Evolutionary conservation across 2,797 vertebrate genomes (phyloP).

Genomic region (Anolis apletophallus): DNA sequence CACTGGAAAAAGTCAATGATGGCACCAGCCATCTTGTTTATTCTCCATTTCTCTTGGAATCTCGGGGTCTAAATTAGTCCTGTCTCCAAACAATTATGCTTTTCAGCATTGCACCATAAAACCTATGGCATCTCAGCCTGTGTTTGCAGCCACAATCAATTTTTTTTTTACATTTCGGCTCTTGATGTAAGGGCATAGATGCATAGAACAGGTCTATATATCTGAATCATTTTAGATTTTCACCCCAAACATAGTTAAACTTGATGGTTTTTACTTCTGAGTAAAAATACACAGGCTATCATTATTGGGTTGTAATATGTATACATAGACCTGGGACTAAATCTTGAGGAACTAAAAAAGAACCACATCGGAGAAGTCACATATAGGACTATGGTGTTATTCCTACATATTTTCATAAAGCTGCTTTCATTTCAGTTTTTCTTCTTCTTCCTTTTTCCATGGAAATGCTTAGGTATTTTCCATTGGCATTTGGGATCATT

Average conservation of each 20-base stretch:
- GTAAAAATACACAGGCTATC: background rate
- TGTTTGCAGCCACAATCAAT: background rate
- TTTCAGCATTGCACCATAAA: background rate
- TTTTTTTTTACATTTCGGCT: background rate
- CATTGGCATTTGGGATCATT: too few species aligned
- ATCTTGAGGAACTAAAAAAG: too few species aligned
- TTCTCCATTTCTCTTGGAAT: slow-evolving; percentile 25
- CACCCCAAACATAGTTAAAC: background rate
- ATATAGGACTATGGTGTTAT: too few species aligned
- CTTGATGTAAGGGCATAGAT: background rate
- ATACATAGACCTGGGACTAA: too few species aligned
- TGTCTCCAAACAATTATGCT: slow-evolving; percentile 13
- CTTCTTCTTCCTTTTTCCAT: too few species aligned
- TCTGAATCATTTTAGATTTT: background rate
- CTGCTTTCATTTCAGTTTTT: too few species aligned
- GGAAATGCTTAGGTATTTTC: too few species aligned
- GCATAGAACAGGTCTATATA: background rate
- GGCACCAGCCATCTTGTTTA: slow-evolving; percentile 43
- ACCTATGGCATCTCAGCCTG: background rate
- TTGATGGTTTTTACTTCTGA: background rate
- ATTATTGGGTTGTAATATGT: too few species aligned
- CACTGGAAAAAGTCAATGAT: slow-evolving; percentile 49
- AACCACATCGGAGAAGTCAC: too few species aligned
- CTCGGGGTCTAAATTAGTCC: slow-evolving; percentile 34
- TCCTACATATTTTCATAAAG: too few species aligned